Base-by-base conservation (phyloP, 1,140 invertebrate genomes). In the Araneus ventricosus region DNA sequence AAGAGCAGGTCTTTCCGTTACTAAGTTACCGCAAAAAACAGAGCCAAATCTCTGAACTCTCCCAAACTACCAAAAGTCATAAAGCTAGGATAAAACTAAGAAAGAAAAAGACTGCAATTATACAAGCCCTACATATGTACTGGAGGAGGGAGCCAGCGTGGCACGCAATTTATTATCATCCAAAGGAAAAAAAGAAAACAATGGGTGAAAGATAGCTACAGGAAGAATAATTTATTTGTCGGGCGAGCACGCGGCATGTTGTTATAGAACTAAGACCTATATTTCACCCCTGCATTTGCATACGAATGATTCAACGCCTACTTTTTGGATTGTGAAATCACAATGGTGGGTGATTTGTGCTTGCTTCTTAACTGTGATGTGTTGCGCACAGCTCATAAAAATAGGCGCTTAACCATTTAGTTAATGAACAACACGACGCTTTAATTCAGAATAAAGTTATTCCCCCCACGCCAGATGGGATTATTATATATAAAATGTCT, bases 91-190 rank as follows among this genome's bases (percentile, higher is more conserved):
- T 24, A 88, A 88, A 88, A 67, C 37, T 59, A 45, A 41, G 24
- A 67, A 67, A 70, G 20, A 70, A 88, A 70, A 37, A 34, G 22
- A 39, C 20, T 37, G 59, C 86, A 37, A 88, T 88, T 88, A 75
- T 75, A 88, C 86, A 88, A 67, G 86, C 22, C 27, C 59, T 88
- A 41, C 86, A 88, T 70, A 88, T 88, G 86, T 88, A 88, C 30
- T 27, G 37, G 37, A 10, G 39, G 86, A 37, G 59, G 24, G 61
- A 24, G 34, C 20, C 61, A 27, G 61, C 37, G 67, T 14, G 59
- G 86, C 61, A 88, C 24, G 59, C 86, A 88, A 88, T 88, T 88
- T 88, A 88, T 88, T 88, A 88, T 88, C 86, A 70, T 61, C 37
- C 37, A 88, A n/a, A 22, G 27, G 14, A 84, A 41, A 84, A 17